These are phyloP conservation scores for Petrocephalus sullivani DNA, from an alignment of 2,797 vertebrate species.

Conservation along the genomic window DNA sequence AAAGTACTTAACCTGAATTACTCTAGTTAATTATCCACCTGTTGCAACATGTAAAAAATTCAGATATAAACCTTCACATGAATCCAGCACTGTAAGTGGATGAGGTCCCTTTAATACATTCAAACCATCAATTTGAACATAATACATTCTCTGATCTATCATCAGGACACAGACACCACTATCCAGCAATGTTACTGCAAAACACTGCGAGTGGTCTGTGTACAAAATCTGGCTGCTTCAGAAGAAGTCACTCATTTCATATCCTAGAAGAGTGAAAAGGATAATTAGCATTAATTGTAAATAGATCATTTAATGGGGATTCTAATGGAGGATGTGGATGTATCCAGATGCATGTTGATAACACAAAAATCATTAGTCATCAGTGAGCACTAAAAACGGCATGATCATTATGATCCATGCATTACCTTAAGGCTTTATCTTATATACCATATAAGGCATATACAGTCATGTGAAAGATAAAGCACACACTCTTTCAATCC, in stretches of 20 bases:
- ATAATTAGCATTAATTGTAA: neutral
- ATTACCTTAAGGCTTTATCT: neutral
- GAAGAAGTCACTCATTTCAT: neutral
- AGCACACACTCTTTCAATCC: no score
- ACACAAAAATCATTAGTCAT: neutral
- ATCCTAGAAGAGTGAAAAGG: neutral
- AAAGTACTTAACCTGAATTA: neutral
- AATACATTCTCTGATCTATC: neutral
- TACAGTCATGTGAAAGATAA: no score
- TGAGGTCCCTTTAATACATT: neutral
- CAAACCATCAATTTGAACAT: neutral
- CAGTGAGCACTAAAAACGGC: neutral
- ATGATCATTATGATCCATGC: neutral
- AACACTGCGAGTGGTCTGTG: neutral
- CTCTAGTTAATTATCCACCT: neutral
- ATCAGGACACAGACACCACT: neutral
- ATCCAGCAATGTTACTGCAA: neutral
- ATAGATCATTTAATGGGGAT: neutral
- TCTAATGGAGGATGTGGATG: neutral
- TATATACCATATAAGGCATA: neutral
- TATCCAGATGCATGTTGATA: neutral
- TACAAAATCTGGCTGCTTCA: neutral
- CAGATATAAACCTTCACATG: no score
- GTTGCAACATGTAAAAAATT: no score
- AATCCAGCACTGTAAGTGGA: no score